These are phyloP conservation scores for Mechanitis mazaeus DNA, from an alignment of 2,888 invertebrate genomes.

Conservation along the genomic window DNA sequence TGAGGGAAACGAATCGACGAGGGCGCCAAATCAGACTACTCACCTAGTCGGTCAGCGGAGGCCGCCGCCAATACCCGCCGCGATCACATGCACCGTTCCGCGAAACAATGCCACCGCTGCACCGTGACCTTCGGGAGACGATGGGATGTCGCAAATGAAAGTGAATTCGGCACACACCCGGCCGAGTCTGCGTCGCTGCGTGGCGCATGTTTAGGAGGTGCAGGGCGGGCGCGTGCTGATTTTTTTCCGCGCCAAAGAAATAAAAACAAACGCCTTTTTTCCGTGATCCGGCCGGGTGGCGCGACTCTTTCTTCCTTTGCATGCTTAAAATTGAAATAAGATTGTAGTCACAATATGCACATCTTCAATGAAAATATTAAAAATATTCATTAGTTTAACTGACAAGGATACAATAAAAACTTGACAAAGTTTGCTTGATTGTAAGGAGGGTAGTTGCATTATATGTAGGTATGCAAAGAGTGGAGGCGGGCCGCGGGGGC, in stretches of 20 bases:
- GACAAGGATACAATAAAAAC: too few species aligned
- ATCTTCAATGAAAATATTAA: constrained; percentile 7
- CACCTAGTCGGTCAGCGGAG: constrained; percentile 69
- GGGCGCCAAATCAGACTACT: constrained; percentile 64
- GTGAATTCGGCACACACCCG: constrained; percentile 75
- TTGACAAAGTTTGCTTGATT: constrained; percentile 2
- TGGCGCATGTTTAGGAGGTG: constrained; percentile 77
- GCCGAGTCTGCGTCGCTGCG: constrained; percentile 75
- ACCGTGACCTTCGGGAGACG: constrained; percentile 74
- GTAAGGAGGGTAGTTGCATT: constrained; percentile 56
- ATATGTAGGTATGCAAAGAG: constrained; percentile 53
- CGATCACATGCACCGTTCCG: constrained; percentile 38
- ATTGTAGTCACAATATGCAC: background rate
- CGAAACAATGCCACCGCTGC: constrained; percentile 41
- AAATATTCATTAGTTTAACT: too few species aligned
- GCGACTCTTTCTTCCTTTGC: constrained; percentile 20
- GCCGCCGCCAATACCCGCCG: constrained; percentile 62
- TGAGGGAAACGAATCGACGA: constrained; percentile 58
- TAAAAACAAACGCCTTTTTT: constrained; percentile 75
- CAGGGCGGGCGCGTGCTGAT: constrained; percentile 74
- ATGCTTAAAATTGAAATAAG: constrained; percentile 4
- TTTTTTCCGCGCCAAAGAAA: constrained; percentile 74
- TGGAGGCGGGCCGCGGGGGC: constrained; percentile 39
- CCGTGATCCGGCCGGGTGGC: constrained; percentile 57
- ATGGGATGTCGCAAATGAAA: constrained; percentile 76